These are phyloP conservation scores for Xiphorhynchus erythropygius DNA, from an alignment of 2,797 vertebrate genomes.

Conservation along the genomic window DNA sequence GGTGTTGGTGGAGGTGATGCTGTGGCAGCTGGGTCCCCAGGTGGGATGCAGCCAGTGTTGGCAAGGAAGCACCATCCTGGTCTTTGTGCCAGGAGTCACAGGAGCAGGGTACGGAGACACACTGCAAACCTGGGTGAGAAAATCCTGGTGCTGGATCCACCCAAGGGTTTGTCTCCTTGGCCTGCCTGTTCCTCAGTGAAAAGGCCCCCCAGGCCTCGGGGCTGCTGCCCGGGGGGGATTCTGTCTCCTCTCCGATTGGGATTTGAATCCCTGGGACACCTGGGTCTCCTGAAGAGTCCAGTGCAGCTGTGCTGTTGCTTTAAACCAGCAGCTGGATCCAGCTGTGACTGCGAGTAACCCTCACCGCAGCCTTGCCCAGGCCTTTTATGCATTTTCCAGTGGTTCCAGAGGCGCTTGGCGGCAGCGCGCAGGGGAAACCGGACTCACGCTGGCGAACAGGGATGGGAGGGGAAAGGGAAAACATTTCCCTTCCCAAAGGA, in stretches of 20 bases:
- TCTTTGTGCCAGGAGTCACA: not conserved
- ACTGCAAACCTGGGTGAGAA: not conserved
- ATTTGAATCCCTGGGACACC: not conserved
- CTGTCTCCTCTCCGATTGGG: not conserved
- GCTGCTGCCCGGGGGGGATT: not conserved
- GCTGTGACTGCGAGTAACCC: slow-evolving; percentile 54
- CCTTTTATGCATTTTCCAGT: slow-evolving; percentile 60
- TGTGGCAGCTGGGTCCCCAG: not conserved
- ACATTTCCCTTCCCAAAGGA: slow-evolving; percentile 33
- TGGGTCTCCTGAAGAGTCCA: not conserved
- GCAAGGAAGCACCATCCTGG: not conserved
- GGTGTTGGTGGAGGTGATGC: rapidly evolving
- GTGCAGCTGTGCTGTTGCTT: slow-evolving; percentile 30
- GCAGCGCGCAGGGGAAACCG: not conserved
- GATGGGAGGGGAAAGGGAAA: slow-evolving; percentile 37
- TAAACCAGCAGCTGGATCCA: slow-evolving; percentile 64
- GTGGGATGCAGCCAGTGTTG: not conserved
- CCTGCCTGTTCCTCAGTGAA: not conserved
- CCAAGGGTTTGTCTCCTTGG: not conserved
- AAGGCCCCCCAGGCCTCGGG: rapidly evolving
- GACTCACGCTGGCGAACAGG: not conserved
- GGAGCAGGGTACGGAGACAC: not conserved
- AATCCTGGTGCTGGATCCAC: not conserved
- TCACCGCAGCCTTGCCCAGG: slow-evolving; percentile 3
- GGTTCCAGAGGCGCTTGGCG: slow-evolving; percentile 46